phyloP scores from a whole-genome alignment of 2,113 vertebrate genomes.

The Setophaga kirtlandii region DNA sequence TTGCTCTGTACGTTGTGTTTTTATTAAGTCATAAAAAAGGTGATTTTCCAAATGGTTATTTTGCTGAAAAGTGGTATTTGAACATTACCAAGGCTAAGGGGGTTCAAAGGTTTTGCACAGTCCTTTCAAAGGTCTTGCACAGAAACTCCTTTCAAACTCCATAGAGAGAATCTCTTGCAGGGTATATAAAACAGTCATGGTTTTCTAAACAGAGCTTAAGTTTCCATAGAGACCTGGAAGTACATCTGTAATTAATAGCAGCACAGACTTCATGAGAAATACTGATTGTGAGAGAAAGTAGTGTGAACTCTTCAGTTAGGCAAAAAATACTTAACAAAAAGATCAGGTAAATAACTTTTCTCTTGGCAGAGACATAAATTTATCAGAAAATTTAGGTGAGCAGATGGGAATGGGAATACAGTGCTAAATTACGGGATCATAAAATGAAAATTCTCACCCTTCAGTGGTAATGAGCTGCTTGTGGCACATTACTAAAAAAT shows the following conservation, averaged over 20 bases:
- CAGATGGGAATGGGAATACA: constrained; percentile 26
- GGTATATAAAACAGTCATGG: background rate
- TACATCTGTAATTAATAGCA: background rate
- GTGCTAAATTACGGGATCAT: background rate
- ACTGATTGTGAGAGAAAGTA: background rate
- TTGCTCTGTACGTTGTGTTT: background rate
- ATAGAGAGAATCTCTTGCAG: background rate
- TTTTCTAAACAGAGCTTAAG: background rate
- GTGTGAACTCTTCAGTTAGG: background rate
- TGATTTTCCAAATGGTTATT: background rate
- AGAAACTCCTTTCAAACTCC: background rate
- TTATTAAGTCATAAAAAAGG: background rate
- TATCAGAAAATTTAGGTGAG: background rate
- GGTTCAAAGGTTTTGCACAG: background rate
- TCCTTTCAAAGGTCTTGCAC: background rate
- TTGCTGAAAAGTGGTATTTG: background rate
- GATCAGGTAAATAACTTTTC: constrained; percentile 12
- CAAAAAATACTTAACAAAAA: background rate
- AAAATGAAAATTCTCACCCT: constrained; percentile 34
- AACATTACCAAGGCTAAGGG: background rate
- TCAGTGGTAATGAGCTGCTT: constrained; percentile 40
- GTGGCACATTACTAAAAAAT: constrained; percentile 23
- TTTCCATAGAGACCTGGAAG: background rate
- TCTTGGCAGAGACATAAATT: background rate
- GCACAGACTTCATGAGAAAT: background rate